phyloP scores from a whole-genome alignment of 1,140 invertebrate genomes.

The Drosophila funebris region DNA sequence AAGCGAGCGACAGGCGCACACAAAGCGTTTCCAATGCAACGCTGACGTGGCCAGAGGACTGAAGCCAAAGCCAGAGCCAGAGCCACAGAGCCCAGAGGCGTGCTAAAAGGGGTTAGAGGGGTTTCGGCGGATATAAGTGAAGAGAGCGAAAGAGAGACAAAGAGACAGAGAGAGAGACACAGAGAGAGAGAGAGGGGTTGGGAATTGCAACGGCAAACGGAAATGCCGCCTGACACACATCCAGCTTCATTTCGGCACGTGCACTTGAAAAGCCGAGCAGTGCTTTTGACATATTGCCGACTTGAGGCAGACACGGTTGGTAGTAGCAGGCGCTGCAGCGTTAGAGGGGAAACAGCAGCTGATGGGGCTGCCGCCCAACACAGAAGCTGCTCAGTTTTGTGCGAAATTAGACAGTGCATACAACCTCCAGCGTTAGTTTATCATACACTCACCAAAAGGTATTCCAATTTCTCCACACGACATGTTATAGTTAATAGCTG shows the following conservation, averaged over 20 bases:
- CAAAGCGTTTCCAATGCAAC: slow-evolving; percentile 31
- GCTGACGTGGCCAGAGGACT: slow-evolving; percentile 15
- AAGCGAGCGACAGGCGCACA: slow-evolving; percentile 72
- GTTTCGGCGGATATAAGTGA: too few relatives aligned
- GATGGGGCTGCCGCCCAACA: background rate
- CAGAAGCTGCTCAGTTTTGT: slow-evolving; percentile 61
- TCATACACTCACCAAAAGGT: background rate
- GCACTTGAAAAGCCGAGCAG: slow-evolving; percentile 68
- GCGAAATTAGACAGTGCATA: slow-evolving; percentile 71
- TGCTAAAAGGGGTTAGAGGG: background rate
- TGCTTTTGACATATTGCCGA: slow-evolving; percentile 58
- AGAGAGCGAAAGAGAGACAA: background rate
- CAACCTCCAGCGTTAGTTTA: slow-evolving; percentile 38
- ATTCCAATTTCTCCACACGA: background rate
- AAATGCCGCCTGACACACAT: slow-evolving; percentile 72
- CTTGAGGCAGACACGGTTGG: slow-evolving; percentile 22
- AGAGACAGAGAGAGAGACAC: background rate
- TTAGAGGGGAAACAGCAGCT: background rate
- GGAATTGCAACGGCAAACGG: slow-evolving; percentile 18
- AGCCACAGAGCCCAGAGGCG: background rate
- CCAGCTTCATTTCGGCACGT: slow-evolving; percentile 75
- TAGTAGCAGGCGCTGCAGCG: background rate
- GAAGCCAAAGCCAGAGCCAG: background rate
- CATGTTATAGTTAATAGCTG: too few relatives aligned
- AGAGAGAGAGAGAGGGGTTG: background rate